A percentile compares a stretch with the other conserved stretches of the same genome.
Conservation (phyloP, 2,113 vertebrate species). For the Pollimyrus isidori region DNA sequence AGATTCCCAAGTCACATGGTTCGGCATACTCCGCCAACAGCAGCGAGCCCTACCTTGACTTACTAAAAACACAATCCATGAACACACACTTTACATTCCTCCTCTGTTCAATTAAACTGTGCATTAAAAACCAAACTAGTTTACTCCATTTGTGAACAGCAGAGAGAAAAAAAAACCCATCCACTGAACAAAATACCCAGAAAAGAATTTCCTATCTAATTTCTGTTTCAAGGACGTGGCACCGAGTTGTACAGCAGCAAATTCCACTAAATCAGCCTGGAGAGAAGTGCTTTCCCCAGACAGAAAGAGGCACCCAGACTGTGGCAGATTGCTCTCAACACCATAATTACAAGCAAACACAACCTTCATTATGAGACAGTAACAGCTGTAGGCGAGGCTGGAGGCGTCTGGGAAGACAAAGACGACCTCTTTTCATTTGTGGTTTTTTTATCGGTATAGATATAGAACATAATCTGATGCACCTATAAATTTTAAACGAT, state of each 20-base stretch:
- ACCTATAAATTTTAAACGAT: background rate
- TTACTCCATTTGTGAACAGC: background rate
- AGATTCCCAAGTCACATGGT: background rate
- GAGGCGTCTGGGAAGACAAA: background rate
- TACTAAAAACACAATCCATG: background rate
- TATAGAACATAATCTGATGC: background rate
- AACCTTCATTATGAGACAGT: background rate
- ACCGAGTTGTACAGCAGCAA: background rate
- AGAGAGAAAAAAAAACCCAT: background rate
- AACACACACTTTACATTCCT: background rate
- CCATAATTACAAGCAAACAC: slow-evolving; percentile 1
- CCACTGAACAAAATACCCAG: background rate
- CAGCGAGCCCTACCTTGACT: background rate
- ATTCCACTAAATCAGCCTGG: background rate
- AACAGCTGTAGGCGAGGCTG: background rate
- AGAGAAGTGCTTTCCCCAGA: background rate
- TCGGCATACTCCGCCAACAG: background rate
- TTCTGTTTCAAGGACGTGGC: background rate
- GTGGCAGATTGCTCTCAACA: background rate
- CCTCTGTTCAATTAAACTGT: background rate
- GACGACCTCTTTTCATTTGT: background rate
- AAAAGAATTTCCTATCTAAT: background rate
- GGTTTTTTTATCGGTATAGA: background rate
- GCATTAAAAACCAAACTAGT: background rate
- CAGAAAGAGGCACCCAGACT: background rate